phyloP scores from a whole-genome alignment of 2,113 vertebrate genomes.

The Tylochromis polylepis region DNA sequence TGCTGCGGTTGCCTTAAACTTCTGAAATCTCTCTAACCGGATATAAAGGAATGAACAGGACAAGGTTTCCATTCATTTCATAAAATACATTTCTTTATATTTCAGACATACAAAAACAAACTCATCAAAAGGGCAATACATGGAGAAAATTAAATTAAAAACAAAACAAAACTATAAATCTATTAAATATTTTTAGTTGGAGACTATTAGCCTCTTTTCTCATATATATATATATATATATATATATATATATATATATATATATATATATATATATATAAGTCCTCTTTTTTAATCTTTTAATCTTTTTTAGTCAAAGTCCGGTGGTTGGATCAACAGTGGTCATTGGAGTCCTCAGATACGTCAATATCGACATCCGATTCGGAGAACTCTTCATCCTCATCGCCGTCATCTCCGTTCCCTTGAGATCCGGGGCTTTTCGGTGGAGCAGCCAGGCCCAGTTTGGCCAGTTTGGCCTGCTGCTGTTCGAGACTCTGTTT shows the following conservation, averaged over 20 bases:
- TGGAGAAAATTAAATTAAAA: slow-evolving; percentile 68
- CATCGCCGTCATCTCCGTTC: slow-evolving; percentile 64
- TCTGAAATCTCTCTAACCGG: not conserved
- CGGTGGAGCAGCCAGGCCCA: slow-evolving; percentile 66
- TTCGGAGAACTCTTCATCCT: slow-evolving; percentile 64
- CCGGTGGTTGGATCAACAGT: slow-evolving; percentile 32
- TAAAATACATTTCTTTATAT: slow-evolving; percentile 74
- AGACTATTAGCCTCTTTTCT: slow-evolving; percentile 12
- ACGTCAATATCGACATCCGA: slow-evolving; percentile 67
- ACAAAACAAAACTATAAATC: slow-evolving; percentile 73
- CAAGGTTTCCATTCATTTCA: not conserved
- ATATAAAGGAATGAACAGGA: not conserved
- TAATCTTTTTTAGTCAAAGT: not conserved
- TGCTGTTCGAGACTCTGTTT: slow-evolving; percentile 82
- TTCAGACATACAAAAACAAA: slow-evolving; percentile 54
- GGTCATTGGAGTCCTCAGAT: slow-evolving; percentile 53
- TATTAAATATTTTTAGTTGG: slow-evolving; percentile 68
- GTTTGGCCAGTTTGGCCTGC: slow-evolving; percentile 78
- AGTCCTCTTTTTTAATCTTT: not conserved
- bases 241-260: too few species aligned
- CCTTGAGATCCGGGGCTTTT: slow-evolving; percentile 73
- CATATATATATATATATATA: not conserved
- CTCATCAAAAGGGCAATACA: slow-evolving; percentile 46
- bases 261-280: slow-evolving; percentile 13
- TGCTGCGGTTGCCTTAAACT: not conserved